These are phyloP conservation scores for Myrmecobius fasciatus DNA, from an alignment of 2,113 vertebrate genomes.

Conservation along the genomic window DNA sequence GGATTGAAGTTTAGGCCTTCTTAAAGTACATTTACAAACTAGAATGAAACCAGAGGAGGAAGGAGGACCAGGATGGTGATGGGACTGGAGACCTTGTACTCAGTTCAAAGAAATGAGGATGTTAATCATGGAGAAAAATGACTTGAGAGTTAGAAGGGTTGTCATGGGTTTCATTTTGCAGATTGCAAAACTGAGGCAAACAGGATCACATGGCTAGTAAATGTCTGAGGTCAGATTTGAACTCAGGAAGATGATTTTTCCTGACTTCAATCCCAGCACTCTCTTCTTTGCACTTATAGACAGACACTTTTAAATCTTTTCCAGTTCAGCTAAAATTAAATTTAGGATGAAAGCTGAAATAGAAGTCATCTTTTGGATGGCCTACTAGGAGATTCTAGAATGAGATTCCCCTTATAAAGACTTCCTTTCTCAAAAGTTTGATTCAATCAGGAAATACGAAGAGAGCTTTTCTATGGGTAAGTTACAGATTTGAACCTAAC, in stretches of 20 bases:
- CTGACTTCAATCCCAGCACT: not conserved
- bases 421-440: not conserved
- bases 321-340: not conserved
- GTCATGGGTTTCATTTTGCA: not conserved
- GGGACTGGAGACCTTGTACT: not conserved
- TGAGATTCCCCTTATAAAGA: not conserved
- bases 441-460: not conserved
- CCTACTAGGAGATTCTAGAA: not conserved
- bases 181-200: not conserved
- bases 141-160: not conserved
- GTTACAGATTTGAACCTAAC: not conserved
- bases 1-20: not conserved
- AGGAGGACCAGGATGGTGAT: not conserved
- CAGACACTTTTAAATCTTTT: not conserved
- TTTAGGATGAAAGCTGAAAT: not conserved
- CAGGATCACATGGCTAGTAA: not conserved
- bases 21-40: not conserved
- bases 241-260: not conserved
- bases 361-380: not conserved
- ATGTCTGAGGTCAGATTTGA: not conserved
- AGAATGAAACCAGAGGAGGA: not conserved
- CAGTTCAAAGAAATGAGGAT: not conserved
- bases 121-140: not conserved
- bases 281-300: not conserved
- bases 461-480: not conserved